phyloP scores from a whole-genome alignment of 2,797 vertebrate species.

The Danio tinwini region DNA sequence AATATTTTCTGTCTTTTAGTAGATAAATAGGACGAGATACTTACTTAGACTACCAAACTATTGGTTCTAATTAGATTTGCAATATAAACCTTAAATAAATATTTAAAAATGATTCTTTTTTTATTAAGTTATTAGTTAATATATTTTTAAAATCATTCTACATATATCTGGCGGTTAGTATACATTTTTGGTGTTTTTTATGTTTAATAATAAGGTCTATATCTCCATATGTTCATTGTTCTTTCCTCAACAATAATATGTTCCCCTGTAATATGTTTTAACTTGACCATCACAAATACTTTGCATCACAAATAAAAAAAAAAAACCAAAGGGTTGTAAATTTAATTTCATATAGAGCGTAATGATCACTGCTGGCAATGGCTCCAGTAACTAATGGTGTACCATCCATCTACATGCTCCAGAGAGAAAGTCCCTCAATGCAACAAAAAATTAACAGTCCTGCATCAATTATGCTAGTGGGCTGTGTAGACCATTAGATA shows the following conservation, averaged over 20 bases:
- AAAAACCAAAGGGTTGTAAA: neutral
- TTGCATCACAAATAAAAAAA: neutral
- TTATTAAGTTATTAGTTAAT: no score
- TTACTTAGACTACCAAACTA: no score
- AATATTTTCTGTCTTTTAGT: no score
- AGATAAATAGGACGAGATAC: no score
- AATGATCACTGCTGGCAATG: constrained; percentile 15
- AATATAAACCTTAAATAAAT: no score
- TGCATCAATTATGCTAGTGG: constrained; percentile 50
- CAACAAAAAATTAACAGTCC: constrained; percentile 53
- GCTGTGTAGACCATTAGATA: constrained; percentile 56
- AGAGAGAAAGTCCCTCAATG: constrained; percentile 47
- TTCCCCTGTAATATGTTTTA: neutral
- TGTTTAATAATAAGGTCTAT: no score
- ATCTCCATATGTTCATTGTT: neutral
- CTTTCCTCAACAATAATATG: no score
- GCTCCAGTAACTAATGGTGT: constrained; percentile 26
- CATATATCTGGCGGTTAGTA: no score
- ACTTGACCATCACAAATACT: neutral
- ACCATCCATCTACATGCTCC: constrained; percentile 29
- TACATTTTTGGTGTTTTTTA: no score
- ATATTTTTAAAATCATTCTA: no score
- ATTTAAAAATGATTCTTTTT: no score
- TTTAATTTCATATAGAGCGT: neutral
- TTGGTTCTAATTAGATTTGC: no score